A percentile compares a stretch with the other conserved stretches of the same genome.
Conservation (phyloP, 2,888 invertebrate genomes). For the Hermaeophaga mercurialis region DNA sequence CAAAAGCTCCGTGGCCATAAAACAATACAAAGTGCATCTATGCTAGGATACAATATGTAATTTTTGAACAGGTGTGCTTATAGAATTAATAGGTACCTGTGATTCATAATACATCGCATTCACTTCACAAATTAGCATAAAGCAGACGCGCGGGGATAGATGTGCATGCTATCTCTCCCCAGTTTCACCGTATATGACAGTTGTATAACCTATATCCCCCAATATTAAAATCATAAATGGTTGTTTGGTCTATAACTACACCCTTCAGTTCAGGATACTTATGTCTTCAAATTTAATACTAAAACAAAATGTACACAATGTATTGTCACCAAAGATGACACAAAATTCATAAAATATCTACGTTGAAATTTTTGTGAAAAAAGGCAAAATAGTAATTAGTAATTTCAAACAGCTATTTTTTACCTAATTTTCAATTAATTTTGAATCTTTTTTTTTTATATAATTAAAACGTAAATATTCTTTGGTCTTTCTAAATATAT, state of each 20-base stretch:
- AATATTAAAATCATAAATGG: slow-evolving; percentile 22
- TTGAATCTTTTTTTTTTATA: too few species aligned
- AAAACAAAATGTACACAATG: too few species aligned
- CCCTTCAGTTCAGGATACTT: too few species aligned
- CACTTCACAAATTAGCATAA: slow-evolving; percentile 44
- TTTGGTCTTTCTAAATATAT: too few species aligned
- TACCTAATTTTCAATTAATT: too few species aligned
- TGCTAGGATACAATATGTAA: slow-evolving; percentile 29
- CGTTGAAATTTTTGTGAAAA: too few species aligned
- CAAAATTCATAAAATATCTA: too few species aligned
- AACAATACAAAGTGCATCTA: slow-evolving; percentile 28
- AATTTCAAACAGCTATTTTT: too few species aligned
- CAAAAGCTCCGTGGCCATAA: slow-evolving; percentile 26
- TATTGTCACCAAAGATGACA: too few species aligned
- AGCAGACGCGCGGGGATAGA: slow-evolving; percentile 35
- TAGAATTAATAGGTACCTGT: slow-evolving; percentile 37
- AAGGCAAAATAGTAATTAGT: too few species aligned
- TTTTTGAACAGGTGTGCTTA: slow-evolving; percentile 38
- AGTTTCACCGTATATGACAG: slow-evolving; percentile 33
- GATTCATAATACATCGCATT: slow-evolving; percentile 42
- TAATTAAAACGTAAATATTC: too few species aligned
- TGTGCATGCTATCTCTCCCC: slow-evolving; percentile 24
- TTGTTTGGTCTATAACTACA: slow-evolving; percentile 18
- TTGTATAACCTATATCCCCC: slow-evolving; percentile 34
- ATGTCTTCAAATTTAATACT: too few species aligned